These are phyloP conservation scores for Limnodromus scolopaceus DNA, from an alignment of 2,797 vertebrate genomes.

Conservation along the genomic window DNA sequence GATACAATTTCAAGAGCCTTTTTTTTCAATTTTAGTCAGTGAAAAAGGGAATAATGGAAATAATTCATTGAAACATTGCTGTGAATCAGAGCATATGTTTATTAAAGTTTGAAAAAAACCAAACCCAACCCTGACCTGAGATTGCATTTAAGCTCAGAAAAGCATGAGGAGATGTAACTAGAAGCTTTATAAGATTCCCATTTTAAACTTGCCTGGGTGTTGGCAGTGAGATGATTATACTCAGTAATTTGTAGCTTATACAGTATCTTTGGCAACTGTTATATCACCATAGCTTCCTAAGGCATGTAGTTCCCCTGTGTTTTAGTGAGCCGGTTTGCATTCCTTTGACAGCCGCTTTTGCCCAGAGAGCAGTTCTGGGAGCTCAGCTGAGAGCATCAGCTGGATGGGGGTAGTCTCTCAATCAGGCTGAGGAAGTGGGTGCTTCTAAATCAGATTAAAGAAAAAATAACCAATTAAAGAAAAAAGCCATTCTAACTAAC, in stretches of 20 bases:
- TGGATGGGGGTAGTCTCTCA: neutral
- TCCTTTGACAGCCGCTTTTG: neutral
- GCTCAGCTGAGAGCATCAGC: neutral
- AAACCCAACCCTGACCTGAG: conserved; percentile 64
- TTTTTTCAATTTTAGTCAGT: neutral
- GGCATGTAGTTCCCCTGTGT: neutral
- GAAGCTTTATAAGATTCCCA: conserved; percentile 79
- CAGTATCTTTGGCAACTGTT: neutral
- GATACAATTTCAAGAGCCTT: neutral
- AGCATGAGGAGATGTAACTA: conserved; percentile 74
- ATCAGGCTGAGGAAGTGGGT: neutral
- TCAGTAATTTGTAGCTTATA: conserved; percentile 9
- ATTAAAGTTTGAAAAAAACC: conserved; percentile 61
- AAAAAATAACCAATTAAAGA: neutral
- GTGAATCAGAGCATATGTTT: conserved; percentile 73
- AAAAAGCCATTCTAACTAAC: neutral
- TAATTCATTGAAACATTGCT: no score
- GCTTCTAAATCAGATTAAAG: neutral
- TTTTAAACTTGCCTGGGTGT: conserved; percentile 81
- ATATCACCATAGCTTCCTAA: neutral
- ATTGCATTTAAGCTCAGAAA: conserved; percentile 77
- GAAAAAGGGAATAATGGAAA: no score
- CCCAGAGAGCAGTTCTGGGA: neutral
- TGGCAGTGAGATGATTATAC: conserved; percentile 72
- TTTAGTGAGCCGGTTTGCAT: neutral